phyloP scores from a whole-genome alignment of 2,888 invertebrate genomes.

The Orthosia incerta region DNA sequence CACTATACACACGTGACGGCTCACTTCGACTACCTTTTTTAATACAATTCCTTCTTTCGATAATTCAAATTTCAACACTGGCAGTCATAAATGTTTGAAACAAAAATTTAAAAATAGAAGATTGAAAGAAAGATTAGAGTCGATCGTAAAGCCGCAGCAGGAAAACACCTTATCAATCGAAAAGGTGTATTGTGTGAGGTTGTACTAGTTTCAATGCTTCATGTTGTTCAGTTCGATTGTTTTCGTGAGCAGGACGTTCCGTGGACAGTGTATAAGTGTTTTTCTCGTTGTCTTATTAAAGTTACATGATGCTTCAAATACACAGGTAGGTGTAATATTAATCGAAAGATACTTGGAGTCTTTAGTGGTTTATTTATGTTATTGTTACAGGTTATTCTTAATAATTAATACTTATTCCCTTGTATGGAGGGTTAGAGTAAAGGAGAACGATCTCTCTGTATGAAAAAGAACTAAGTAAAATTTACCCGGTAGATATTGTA shows the following conservation, averaged over 20 bases:
- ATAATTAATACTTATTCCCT: no score
- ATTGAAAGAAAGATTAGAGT: conserved; percentile 47
- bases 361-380: no score
- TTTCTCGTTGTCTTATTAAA: conserved; percentile 53
- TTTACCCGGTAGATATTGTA: no score
- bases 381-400: no score
- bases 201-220: conserved; percentile 58
- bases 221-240: conserved; percentile 62
- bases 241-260: conserved; percentile 72
- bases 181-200: conserved; percentile 55
- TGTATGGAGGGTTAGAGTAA: no score
- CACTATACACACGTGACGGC: conserved; percentile 67
- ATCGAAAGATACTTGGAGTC: no score
- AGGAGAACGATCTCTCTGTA: no score
- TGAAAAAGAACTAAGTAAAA: no score
- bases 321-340: conserved; percentile 45
- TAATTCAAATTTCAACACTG: conserved; percentile 40
- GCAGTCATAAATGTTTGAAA: conserved; percentile 35
- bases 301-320: conserved; percentile 49
- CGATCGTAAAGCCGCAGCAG: conserved; percentile 56
- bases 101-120: conserved; percentile 41
- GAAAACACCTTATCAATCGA: conserved; percentile 61
- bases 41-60: conserved; percentile 56
- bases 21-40: conserved; percentile 59
- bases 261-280: conserved; percentile 59